Conservation (phyloP, 2,113 vertebrate species). For the Cottus gobio region DNA sequence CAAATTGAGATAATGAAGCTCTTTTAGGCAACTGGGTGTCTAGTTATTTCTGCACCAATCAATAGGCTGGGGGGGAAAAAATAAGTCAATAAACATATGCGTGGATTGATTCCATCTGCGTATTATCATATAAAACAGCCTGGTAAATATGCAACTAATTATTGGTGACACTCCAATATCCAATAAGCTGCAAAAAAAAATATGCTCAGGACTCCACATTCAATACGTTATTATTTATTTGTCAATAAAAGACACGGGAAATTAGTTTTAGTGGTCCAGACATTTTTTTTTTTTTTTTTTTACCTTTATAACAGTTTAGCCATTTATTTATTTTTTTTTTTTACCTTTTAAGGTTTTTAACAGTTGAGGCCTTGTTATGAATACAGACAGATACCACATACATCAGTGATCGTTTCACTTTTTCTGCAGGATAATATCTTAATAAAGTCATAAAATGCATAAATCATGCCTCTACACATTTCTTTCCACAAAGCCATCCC, state of each 20-base stretch:
- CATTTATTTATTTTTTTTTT: no score
- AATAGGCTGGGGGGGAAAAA: constrained; percentile 63
- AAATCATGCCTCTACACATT: not conserved
- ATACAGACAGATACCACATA: not conserved
- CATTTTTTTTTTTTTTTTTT: not conserved
- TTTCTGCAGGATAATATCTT: not conserved
- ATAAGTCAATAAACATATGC: constrained; percentile 85
- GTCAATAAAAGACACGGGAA: constrained; percentile 34
- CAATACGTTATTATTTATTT: constrained; percentile 42
- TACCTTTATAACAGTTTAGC: no score
- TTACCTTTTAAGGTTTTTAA: not conserved
- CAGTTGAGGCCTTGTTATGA: not conserved
- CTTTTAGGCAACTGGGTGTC: constrained; percentile 58
- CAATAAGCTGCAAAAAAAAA: constrained; percentile 31
- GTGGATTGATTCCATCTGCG: constrained; percentile 82
- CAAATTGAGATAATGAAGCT: constrained; percentile 71
- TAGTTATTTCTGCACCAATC: constrained; percentile 76
- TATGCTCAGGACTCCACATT: constrained; percentile 29
- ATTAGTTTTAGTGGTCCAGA: not conserved
- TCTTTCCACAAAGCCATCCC: not conserved
- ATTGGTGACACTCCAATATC: constrained; percentile 47
- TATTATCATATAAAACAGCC: constrained; percentile 86
- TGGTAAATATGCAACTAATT: constrained; percentile 84
- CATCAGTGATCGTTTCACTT: not conserved
- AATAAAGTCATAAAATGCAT: not conserved